Evolutionary conservation across 53 echinoderm and acorn worm genomes (phyloP).

Genomic region (Holothuria scabra): DNA sequence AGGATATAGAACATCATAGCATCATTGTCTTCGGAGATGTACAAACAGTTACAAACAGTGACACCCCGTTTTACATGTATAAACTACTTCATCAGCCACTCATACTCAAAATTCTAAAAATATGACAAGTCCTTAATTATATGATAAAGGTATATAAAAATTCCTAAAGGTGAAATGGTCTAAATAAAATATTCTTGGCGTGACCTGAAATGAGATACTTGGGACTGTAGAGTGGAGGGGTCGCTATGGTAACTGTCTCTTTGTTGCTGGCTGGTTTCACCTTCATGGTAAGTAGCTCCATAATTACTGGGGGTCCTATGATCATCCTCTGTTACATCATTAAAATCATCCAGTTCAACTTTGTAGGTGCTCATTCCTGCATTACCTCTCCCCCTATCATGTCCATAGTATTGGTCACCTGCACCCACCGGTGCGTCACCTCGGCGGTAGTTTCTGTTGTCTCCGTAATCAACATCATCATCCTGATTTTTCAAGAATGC

Average conservation of each 20-base stretch:
- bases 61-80: too few species aligned
- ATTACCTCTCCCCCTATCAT: constrained; percentile 24
- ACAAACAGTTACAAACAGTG: too few species aligned
- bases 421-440: background rate
- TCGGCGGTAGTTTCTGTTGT: constrained; percentile 47
- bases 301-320: background rate
- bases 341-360: constrained; percentile 25
- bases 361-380: constrained; percentile 8
- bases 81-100: too few species aligned
- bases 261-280: constrained; percentile 15
- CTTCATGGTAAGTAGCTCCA: constrained; percentile 31
- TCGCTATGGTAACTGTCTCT: constrained; percentile 49
- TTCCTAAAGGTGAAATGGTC: background rate
- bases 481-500: constrained; percentile 20
- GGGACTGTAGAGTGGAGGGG: constrained; percentile 44
- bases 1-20: too few species aligned
- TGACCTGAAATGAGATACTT: constrained; percentile 51
- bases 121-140: too few species aligned
- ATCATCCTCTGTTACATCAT: background rate
- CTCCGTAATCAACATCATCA: constrained; percentile 35
- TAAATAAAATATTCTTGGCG: constrained; percentile 69
- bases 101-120: too few species aligned
- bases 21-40: too few species aligned
- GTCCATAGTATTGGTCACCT: constrained; percentile 43
- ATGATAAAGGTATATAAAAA: too few species aligned